Evolutionary conservation across 2,113 vertebrate species (phyloP).

Genomic region (Promerops cafer): DNA sequence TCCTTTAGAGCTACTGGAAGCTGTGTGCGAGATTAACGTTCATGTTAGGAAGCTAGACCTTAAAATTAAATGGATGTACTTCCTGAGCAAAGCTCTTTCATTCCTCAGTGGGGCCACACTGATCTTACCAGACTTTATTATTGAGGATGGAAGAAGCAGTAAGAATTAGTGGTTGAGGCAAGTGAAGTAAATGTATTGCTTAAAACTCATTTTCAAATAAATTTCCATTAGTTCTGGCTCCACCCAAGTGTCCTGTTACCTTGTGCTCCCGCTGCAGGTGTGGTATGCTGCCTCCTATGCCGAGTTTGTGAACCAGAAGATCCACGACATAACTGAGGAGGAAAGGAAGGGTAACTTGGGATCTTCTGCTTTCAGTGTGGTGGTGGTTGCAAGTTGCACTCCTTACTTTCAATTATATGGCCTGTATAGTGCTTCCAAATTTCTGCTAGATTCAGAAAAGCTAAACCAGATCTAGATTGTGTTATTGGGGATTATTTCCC

Average conservation of each 20-base stretch:
- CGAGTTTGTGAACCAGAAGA: constrained; percentile 93
- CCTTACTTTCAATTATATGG: not conserved
- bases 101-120: not conserved
- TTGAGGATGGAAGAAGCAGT: not conserved
- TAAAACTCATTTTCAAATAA: not conserved
- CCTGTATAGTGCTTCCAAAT: not conserved
- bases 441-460: not conserved
- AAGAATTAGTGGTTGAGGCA: not conserved
- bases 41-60: not conserved
- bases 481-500: not conserved
- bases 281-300: constrained; percentile 98
- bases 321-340: constrained; percentile 93
- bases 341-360: constrained; percentile 86
- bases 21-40: not conserved
- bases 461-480: not conserved
- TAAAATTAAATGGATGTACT: constrained; percentile 2
- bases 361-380: not conserved
- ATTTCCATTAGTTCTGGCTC: not conserved
- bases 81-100: not conserved
- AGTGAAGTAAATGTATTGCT: not conserved
- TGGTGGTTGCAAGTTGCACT: not conserved
- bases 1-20: not conserved
- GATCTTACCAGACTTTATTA: not conserved
- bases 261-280: constrained; percentile 74
- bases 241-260: not conserved